A percentile compares a stretch with the other conserved stretches of the same genome.
Evolutionary conservation across 2,797 vertebrate genomes (phyloP).

Genomic region (Delichon dasypus): DNA sequence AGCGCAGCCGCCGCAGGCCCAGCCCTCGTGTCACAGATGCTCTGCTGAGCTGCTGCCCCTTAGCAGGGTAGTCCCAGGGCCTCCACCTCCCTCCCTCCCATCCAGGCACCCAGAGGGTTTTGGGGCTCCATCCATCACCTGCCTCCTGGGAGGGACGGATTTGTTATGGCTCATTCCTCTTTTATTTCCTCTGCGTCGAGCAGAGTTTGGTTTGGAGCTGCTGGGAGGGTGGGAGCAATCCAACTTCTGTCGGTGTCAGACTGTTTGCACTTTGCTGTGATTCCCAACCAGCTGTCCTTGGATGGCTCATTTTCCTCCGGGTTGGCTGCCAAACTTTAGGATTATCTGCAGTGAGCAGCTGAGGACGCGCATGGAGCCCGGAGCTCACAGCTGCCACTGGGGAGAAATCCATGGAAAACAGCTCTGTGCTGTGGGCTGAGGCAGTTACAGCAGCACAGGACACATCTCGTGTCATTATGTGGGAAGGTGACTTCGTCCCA

Average conservation of each 20-base stretch:
- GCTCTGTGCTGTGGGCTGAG: not conserved
- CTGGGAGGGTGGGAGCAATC: not conserved
- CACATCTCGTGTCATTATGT: not conserved
- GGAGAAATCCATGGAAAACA: not conserved
- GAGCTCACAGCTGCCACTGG: not conserved
- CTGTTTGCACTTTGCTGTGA: not conserved
- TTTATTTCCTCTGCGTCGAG: accelerated
- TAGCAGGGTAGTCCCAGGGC: not conserved
- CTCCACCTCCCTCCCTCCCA: not conserved
- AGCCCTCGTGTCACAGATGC: not conserved
- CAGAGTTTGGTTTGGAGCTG: not conserved
- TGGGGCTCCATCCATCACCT: not conserved
- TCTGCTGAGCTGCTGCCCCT: not conserved
- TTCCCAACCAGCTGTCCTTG: conserved; percentile 55
- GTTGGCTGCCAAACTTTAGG: not conserved
- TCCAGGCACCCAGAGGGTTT: accelerated
- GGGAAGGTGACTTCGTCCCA: not conserved
- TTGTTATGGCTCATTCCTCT: not conserved
- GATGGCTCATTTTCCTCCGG: not conserved
- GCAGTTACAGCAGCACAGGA: not conserved
- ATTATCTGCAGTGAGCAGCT: conserved; percentile 5
- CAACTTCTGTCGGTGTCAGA: conserved; percentile 7
- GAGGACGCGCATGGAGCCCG: not conserved
- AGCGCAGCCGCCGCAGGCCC: not conserved
- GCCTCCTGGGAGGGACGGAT: accelerated